Conservation (phyloP, 1,140 invertebrate species). For the Cardiocondyla obscurior region DNA sequence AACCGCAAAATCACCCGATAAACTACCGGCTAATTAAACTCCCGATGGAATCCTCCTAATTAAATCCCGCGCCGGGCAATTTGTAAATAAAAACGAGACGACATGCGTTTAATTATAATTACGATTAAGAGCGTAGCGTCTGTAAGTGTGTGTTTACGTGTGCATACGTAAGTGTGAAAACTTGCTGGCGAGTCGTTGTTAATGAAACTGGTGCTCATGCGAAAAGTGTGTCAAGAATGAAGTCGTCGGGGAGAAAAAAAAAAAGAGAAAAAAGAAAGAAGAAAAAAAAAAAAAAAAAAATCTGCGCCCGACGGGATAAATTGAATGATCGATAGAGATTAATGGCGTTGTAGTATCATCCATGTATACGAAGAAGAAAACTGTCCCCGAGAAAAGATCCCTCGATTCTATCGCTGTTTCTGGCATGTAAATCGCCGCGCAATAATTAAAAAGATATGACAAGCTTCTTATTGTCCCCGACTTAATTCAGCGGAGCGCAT, state of each 20-base stretch:
- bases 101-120: slow-evolving; percentile 34
- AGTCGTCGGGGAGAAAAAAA: background rate
- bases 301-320: background rate
- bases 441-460: slow-evolving; percentile 51
- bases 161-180: background rate
- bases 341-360: background rate
- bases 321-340: background rate
- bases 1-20: slow-evolving; percentile 35
- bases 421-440: slow-evolving; percentile 26
- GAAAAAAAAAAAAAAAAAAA: background rate
- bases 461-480: slow-evolving; percentile 11
- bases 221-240: slow-evolving; percentile 9
- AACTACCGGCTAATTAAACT: slow-evolving; percentile 47
- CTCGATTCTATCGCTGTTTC: background rate
- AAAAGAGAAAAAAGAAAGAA: background rate
- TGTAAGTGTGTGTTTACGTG: background rate
- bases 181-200: slow-evolving; percentile 2
- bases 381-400: background rate
- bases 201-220: slow-evolving; percentile 11
- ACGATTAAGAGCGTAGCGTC: slow-evolving; percentile 8
- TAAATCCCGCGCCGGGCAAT: slow-evolving; percentile 31
- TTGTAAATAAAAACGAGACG: slow-evolving; percentile 39
- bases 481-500: background rate
- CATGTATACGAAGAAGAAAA: slow-evolving; percentile 4
- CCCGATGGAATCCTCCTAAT: slow-evolving; percentile 37